Evolutionary conservation across 2,113 vertebrate species (phyloP).

Genomic region (Pangasianodon hypophthalmus): DNA sequence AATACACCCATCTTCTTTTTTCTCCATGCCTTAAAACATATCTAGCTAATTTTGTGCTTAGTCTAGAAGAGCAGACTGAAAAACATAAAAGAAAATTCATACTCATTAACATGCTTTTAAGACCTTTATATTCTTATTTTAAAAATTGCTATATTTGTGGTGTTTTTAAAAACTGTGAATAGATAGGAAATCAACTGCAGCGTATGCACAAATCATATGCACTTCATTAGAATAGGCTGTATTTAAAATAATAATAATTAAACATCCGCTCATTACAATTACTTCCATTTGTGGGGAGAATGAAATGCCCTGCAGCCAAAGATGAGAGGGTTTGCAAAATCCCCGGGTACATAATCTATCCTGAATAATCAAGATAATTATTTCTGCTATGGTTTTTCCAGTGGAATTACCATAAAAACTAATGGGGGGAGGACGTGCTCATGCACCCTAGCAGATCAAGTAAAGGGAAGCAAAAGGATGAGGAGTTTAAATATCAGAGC

Average conservation of each 20-base stretch:
- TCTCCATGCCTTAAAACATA: not conserved
- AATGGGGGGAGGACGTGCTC: constrained; percentile 53
- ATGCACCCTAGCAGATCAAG: constrained; percentile 11
- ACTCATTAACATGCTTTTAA: constrained; percentile 56
- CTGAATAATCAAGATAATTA: constrained; percentile 78
- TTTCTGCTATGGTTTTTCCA: constrained; percentile 64
- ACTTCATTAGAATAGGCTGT: constrained; percentile 59
- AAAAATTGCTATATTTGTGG: constrained; percentile 52
- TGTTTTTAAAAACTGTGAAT: constrained; percentile 50
- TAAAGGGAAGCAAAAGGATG: not conserved
- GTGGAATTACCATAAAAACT: constrained; percentile 71
- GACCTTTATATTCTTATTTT: constrained; percentile 48
- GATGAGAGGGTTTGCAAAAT: constrained; percentile 58
- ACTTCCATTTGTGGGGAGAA: constrained; percentile 69
- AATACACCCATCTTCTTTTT: not conserved
- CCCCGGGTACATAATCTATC: constrained; percentile 65
- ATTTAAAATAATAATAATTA: constrained; percentile 75
- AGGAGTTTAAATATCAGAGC: not conserved
- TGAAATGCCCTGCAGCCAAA: constrained; percentile 67
- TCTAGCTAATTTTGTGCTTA: not conserved
- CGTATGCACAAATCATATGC: constrained; percentile 60
- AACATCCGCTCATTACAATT: constrained; percentile 73
- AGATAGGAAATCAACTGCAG: constrained; percentile 43
- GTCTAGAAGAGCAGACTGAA: not conserved
- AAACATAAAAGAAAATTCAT: not conserved